These are phyloP conservation scores for Ifrita kowaldi DNA, from an alignment of 2,113 vertebrate species.

Conservation along the genomic window DNA sequence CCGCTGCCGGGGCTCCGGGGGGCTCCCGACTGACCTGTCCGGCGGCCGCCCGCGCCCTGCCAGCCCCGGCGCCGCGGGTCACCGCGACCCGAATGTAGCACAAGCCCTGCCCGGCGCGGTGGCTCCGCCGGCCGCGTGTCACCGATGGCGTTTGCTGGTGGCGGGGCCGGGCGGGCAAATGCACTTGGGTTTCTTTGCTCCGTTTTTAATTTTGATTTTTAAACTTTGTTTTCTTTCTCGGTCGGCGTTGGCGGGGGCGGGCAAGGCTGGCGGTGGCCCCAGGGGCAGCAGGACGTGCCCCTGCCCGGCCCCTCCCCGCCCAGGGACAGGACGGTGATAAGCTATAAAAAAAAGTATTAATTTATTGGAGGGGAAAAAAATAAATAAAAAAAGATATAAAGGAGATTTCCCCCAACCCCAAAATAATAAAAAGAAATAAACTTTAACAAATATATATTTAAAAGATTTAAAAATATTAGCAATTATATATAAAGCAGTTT, in stretches of 20 bases:
- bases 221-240: not conserved
- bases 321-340: conserved; percentile 55
- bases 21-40: not conserved
- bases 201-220: not conserved
- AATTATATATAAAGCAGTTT: conserved; percentile 79
- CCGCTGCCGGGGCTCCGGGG: not conserved
- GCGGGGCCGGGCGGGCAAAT: conserved; percentile 2
- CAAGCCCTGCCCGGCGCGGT: conserved; percentile 17
- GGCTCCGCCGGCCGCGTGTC: not conserved
- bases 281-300: conserved; percentile 13
- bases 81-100: conserved; percentile 42
- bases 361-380: conserved; percentile 70
- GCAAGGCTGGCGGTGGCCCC: not conserved
- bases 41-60: not conserved
- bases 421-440: conserved; percentile 74
- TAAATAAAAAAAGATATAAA: conserved; percentile 59
- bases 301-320: not conserved
- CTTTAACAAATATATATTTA: conserved; percentile 85
- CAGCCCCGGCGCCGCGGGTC: not conserved
- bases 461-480: conserved; percentile 79
- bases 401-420: conserved; percentile 48
- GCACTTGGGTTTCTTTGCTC: conserved; percentile 49
- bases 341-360: conserved; percentile 75
- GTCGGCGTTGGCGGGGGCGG: not conserved
- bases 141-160: not conserved